Conservation (phyloP, 2,888 invertebrate species). For the Drosophila suboccidentalis region DNA sequence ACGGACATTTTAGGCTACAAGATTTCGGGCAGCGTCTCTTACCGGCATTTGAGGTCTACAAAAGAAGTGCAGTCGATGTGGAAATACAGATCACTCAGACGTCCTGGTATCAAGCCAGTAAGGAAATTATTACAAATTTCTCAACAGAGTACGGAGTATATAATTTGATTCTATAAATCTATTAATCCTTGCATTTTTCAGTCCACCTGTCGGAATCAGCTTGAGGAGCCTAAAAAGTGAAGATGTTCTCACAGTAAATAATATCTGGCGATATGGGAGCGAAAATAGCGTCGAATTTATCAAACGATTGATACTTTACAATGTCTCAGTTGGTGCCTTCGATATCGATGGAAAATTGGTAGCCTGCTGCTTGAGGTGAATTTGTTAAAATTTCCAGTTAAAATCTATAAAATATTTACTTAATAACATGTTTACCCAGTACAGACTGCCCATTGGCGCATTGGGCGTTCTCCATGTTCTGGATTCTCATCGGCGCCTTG, state of each 20-base stretch:
- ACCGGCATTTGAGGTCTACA: constrained; percentile 54
- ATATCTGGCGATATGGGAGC: constrained; percentile 73
- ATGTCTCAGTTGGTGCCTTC: constrained; percentile 76
- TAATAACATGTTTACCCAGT: too few relatives aligned
- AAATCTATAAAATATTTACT: background rate
- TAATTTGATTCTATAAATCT: background rate
- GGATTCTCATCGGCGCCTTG: constrained; percentile 9
- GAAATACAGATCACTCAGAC: constrained; percentile 21
- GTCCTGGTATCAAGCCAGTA: constrained; percentile 69
- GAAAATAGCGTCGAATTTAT: constrained; percentile 64
- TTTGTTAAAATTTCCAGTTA: background rate
- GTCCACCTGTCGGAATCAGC: constrained; percentile 64
- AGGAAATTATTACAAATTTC: constrained; percentile 64
- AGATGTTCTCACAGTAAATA: constrained; percentile 70
- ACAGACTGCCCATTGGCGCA: constrained; percentile 8
- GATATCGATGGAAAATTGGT: constrained; percentile 67
- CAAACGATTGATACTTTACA: constrained; percentile 62
- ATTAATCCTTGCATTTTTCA: constrained; percentile 27
- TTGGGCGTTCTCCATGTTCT: constrained; percentile 19
- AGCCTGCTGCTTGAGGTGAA: constrained; percentile 80
- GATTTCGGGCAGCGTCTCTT: constrained; percentile 60
- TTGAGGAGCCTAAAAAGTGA: constrained; percentile 51
- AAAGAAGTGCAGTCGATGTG: constrained; percentile 23
- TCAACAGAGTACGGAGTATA: constrained; percentile 55
- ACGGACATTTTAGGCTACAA: constrained; percentile 30